Conservation (phyloP, 2,888 invertebrate genomes). For the Shargacucullia verbasci region DNA sequence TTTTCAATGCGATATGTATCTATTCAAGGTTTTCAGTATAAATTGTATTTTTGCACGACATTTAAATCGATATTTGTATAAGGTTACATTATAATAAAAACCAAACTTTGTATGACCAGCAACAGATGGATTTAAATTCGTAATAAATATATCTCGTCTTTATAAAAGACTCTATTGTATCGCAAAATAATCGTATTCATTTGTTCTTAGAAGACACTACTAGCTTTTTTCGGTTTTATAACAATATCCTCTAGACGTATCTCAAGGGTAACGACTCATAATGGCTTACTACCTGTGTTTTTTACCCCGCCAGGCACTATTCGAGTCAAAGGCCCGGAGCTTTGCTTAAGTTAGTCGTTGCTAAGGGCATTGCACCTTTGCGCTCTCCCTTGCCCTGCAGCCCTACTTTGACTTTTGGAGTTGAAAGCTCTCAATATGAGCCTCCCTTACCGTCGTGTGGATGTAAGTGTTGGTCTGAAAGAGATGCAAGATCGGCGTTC, state of each 20-base stretch:
- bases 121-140: constrained; percentile 23
- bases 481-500: constrained; percentile 80
- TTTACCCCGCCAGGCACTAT: constrained; percentile 76
- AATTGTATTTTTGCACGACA: constrained; percentile 16
- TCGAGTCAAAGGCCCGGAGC: constrained; percentile 84
- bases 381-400: constrained; percentile 88
- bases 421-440: constrained; percentile 73
- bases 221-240: constrained; percentile 47
- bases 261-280: constrained; percentile 85
- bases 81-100: not conserved
- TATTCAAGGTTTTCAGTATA: not conserved
- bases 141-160: constrained; percentile 4
- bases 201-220: constrained; percentile 38
- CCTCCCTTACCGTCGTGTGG: constrained; percentile 75
- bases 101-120: constrained; percentile 3
- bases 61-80: constrained; percentile 20
- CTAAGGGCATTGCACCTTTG: constrained; percentile 87
- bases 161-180: constrained; percentile 10
- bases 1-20: not conserved
- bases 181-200: constrained; percentile 33
- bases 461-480: constrained; percentile 74
- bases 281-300: constrained; percentile 86
- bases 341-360: constrained; percentile 78
- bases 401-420: constrained; percentile 85
- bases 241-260: constrained; percentile 81